A percentile compares a stretch with the other conserved stretches of the same genome.
These are phyloP conservation scores for Dascillus cervinus DNA, from an alignment of 2,888 invertebrate species.

Conservation along the genomic window DNA sequence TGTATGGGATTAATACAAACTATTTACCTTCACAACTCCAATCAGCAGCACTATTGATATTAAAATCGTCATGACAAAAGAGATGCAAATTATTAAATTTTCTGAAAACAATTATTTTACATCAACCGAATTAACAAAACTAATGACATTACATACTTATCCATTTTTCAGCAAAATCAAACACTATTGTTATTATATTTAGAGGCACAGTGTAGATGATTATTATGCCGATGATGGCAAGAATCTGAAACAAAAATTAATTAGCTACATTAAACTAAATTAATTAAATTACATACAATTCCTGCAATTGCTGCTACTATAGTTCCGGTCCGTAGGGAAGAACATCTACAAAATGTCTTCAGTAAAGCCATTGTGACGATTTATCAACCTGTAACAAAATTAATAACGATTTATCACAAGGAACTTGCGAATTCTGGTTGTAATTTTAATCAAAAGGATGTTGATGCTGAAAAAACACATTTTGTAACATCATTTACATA, in stretches of 20 bases:
- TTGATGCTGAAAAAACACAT: too few relatives aligned
- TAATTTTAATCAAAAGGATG: too few relatives aligned
- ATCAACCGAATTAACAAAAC: too few relatives aligned
- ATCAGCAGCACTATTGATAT: slow-evolving; percentile 69
- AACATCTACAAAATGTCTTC: slow-evolving; percentile 63
- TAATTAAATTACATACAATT: slow-evolving; percentile 49
- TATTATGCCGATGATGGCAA: slow-evolving; percentile 64
- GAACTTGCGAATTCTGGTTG: too few relatives aligned
- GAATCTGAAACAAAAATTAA: slow-evolving; percentile 38
- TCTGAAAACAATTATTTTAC: slow-evolving; percentile 56
- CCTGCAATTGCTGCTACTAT: slow-evolving; percentile 64
- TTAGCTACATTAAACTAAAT: not conserved
- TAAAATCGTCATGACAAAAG: slow-evolving; percentile 74
- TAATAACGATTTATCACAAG: too few relatives aligned
- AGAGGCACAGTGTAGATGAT: slow-evolving; percentile 58
- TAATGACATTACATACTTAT: too few relatives aligned
- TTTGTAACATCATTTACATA: too few relatives aligned
- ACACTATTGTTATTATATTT: slow-evolving; percentile 69
- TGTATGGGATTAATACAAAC: slow-evolving; percentile 1
- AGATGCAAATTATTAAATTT: slow-evolving; percentile 70
- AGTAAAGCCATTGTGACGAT: slow-evolving; percentile 53
- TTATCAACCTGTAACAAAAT: too few relatives aligned
- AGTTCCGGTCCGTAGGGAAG: slow-evolving; percentile 65
- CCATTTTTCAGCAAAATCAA: too few relatives aligned
- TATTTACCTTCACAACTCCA: slow-evolving; percentile 65